A percentile compares a stretch with the other conserved stretches of the same genome.
phyloP scores from a whole-genome alignment of 2,888 invertebrate genomes.

The Calameuta filiformis region DNA sequence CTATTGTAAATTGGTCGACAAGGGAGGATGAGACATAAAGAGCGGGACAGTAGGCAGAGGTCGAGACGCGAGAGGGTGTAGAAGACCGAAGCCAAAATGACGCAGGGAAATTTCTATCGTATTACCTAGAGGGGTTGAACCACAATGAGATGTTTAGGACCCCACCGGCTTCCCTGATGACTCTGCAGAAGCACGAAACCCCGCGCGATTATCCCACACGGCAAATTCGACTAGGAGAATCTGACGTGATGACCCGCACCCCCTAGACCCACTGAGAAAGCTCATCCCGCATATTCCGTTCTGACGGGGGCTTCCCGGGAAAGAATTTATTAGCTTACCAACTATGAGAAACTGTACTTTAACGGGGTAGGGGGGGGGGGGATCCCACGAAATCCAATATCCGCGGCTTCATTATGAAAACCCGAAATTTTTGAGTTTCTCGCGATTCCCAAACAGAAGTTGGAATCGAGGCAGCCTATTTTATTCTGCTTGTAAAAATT shows the following conservation, averaged over 20 bases:
- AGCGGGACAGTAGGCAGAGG: neutral
- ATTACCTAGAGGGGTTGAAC: slow-evolving; percentile 1
- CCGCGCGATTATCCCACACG: neutral
- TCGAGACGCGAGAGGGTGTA: neutral
- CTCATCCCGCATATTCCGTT: neutral
- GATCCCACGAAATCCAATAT: too few species aligned
- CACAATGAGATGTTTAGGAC: slow-evolving; percentile 3
- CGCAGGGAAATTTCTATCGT: slow-evolving; percentile 4
- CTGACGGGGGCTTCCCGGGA: neutral
- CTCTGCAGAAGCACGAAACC: neutral
- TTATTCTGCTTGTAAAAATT: neutral
- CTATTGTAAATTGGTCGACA: neutral
- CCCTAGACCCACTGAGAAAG: neutral
- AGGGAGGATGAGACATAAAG: neutral
- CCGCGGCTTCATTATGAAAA: too few species aligned
- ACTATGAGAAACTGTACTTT: neutral
- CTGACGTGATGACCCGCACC: neutral
- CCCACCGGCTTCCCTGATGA: neutral
- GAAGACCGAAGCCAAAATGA: neutral
- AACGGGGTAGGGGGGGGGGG: neutral
- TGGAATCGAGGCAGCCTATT: neutral
- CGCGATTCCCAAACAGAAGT: neutral
- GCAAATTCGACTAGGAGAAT: neutral
- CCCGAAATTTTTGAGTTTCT: too few species aligned
- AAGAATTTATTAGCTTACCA: neutral